Percentiles rank a stretch among this genome's conserved stretches.
Evolutionary conservation across 1,140 invertebrate species (phyloP).

Genomic region (Asobara japonica): DNA sequence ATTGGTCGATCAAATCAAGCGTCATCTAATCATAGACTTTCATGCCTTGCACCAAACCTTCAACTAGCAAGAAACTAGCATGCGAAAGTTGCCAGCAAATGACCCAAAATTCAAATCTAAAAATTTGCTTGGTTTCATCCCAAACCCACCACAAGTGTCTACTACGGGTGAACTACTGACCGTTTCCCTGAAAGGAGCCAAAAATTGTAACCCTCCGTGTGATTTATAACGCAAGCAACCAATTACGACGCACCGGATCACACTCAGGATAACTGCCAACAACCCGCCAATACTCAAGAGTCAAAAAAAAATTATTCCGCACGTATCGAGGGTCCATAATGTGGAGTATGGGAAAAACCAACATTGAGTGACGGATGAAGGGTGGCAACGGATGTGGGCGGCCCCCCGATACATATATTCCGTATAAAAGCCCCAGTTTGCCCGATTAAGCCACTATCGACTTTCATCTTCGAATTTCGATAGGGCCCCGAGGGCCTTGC

Average conservation of each 20-base stretch:
- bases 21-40: too few species aligned
- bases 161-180: too few species aligned
- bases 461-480: conserved; percentile 35
- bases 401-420: conserved; percentile 29
- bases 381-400: conserved; percentile 37
- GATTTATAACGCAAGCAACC: conserved; percentile 34
- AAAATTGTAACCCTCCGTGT: conserved; percentile 21
- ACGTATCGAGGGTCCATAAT: neutral
- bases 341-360: conserved; percentile 27
- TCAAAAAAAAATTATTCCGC: neutral
- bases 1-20: too few species aligned
- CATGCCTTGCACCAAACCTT: too few species aligned
- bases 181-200: neutral
- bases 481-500: conserved; percentile 8
- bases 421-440: conserved; percentile 3
- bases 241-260: conserved; percentile 35
- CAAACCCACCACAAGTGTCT: too few species aligned
- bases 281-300: neutral
- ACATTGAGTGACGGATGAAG: conserved; percentile 33
- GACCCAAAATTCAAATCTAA: too few species aligned
- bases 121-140: too few species aligned
- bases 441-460: conserved; percentile 33
- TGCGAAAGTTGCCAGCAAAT: too few species aligned
- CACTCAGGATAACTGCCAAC: conserved; percentile 19
- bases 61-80: too few species aligned